Evolutionary conservation across 2,888 invertebrate species (phyloP), one percentile per base, ranked within the genome.

Genomic region (Papilio demoleus): DNA sequence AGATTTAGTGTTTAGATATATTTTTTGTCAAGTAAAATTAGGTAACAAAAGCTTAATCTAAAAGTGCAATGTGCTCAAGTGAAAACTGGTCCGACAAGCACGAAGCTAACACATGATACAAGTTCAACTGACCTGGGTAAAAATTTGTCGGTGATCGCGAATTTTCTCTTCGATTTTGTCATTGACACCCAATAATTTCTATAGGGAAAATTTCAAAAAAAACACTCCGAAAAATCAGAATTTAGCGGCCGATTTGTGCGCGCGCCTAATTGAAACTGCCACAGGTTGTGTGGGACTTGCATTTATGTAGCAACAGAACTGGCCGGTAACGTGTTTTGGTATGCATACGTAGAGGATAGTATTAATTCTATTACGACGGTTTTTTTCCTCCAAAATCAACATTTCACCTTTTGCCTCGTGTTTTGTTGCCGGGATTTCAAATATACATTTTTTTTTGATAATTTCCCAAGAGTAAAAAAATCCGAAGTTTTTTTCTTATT

Each of bases 161-260:
- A 93, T 86, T 88, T 93, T 90, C 87, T 93, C 88, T 88, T 87
- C 82, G 88, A 87, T 91, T 83, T 92, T 92, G 90, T 93, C 93
- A 93, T 93, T 93, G 93, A 93, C 93, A 93, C 93, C 86, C 88
- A 90, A 83, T 79, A 78, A 76, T 83, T 84, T 77, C 77, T 79
- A 74, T 68, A 74, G 19, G 72, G 79, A 83, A 79, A 78, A 75
- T 75, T 67, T 71, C 77, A 81, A 82, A 90, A 90, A 85, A 71
- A 80, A 84, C 80, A 85, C 83, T 83, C 82, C 82, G 81, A 79
- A 79, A 81, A 45, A 81, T 62, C 73, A 75, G 75, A 84, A 85
- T 84, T 84, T 80, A 75, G 83, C 84, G 81, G 82, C 86, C 81
- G 85, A 81, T 82, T 78, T 75, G 77, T 69, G 77, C 73, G 76